Conservation (phyloP, 2,113 vertebrate genomes). For the Tyto alba region DNA sequence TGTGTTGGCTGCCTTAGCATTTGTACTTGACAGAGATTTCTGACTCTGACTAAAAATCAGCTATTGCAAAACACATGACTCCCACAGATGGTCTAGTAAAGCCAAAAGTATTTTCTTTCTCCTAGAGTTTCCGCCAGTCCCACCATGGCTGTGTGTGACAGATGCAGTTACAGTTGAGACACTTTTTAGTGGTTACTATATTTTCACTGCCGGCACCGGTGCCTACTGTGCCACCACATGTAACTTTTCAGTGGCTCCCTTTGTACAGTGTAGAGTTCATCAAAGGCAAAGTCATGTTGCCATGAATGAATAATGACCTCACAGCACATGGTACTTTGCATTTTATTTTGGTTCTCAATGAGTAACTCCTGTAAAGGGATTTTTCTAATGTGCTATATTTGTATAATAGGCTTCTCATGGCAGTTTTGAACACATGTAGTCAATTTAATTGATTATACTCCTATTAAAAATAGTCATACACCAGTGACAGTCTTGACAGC, state of each 20-base stretch:
- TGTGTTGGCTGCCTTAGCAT: background rate
- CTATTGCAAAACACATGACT: background rate
- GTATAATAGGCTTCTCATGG: constrained; percentile 8
- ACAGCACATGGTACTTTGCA: background rate
- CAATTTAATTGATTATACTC: constrained; percentile 54
- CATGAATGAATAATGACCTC: background rate
- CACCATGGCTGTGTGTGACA: background rate
- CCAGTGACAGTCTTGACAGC: constrained; percentile 33
- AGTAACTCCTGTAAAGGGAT: constrained; percentile 15
- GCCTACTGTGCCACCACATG: background rate
- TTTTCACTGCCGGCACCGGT: constrained; percentile 1
- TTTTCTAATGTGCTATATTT: background rate
- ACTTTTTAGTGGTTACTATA: constrained; percentile 18
- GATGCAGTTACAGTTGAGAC: constrained; percentile 1
- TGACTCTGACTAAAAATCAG: background rate
- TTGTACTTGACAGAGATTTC: background rate
- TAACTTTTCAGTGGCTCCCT: background rate
- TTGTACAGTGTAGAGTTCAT: background rate
- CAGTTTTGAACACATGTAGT: constrained; percentile 32
- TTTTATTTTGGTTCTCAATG: background rate
- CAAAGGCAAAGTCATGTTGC: background rate
- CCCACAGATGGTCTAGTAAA: background rate
- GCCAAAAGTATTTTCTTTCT: background rate
- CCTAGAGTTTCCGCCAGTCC: background rate
- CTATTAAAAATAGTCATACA: constrained; percentile 52